These are phyloP conservation scores for Hozukius guyotensis DNA, from an alignment of 2,797 vertebrate genomes.

Conservation along the genomic window DNA sequence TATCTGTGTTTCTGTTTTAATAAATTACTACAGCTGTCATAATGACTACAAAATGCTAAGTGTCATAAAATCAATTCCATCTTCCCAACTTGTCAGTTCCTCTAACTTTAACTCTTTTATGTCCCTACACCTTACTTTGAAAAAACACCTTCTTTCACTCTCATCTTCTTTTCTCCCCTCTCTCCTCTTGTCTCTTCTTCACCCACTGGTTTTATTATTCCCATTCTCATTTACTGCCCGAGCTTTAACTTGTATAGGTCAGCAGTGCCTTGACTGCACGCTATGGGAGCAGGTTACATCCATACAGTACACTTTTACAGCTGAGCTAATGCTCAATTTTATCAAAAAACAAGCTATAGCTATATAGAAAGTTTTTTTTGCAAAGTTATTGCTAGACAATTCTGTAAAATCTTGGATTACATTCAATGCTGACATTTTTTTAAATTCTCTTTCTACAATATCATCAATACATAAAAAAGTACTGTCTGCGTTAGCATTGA, in stretches of 20 bases:
- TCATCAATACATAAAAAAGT: not conserved
- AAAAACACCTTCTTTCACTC: not conserved
- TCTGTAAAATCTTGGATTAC: not conserved
- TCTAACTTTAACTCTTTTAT: not conserved
- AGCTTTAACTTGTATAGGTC: not conserved
- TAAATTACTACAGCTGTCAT: not conserved
- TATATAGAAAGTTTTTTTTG: not conserved
- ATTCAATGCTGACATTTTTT: not conserved
- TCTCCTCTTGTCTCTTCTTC: not conserved
- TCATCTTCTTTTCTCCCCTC: not conserved
- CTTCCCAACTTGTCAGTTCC: not conserved
- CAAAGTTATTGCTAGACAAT: not conserved
- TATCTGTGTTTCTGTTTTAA: not conserved
- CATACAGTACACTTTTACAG: not conserved
- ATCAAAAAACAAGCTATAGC: not conserved
- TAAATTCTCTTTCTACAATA: not conserved
- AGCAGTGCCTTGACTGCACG: not conserved
- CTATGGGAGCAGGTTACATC: not conserved
- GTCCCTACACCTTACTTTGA: not conserved
- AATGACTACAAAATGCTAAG: not conserved
- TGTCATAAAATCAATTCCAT: not conserved
- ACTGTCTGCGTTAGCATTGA: not conserved
- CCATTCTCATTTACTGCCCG: not conserved
- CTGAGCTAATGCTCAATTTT: not conserved
- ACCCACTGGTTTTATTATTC: not conserved